Evolutionary conservation across 2,113 vertebrate species (phyloP).

Genomic region (Natator depressus): DNA sequence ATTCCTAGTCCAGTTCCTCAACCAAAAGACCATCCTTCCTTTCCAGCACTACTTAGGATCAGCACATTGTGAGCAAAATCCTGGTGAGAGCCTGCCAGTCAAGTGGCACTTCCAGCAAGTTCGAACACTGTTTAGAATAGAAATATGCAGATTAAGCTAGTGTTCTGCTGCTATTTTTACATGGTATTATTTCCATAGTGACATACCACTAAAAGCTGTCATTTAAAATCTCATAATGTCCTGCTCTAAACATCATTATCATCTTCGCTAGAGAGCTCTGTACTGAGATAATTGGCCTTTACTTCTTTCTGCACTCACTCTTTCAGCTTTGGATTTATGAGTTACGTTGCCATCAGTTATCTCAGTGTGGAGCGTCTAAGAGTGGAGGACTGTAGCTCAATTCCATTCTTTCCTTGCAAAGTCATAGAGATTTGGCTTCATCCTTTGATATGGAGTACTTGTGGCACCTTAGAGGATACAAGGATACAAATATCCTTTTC

Average conservation of each 20-base stretch:
- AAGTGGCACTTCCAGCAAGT: background rate
- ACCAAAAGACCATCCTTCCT: no score
- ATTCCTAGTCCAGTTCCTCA: background rate
- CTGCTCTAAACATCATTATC: slow-evolving; percentile 7
- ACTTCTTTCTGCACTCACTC: background rate
- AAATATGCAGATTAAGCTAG: background rate
- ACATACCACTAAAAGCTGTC: background rate
- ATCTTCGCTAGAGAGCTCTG: background rate
- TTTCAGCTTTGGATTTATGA: background rate
- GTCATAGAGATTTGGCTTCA: background rate
- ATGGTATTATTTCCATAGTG: background rate
- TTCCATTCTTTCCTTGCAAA: slow-evolving; percentile 7
- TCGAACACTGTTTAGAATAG: background rate
- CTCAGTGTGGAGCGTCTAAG: slow-evolving; percentile 2
- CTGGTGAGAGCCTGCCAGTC: slow-evolving; percentile 4
- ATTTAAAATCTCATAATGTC: background rate
- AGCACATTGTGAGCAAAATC: background rate
- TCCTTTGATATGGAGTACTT: background rate
- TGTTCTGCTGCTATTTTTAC: background rate
- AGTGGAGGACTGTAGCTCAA: slow-evolving; percentile 13
- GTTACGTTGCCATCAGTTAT: slow-evolving; percentile 34
- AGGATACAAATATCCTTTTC: slow-evolving; percentile 49
- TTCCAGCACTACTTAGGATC: background rate
- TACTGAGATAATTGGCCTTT: background rate
- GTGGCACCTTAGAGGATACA: background rate